These are phyloP conservation scores for Seladonia tumulorum DNA, from an alignment of 2,888 invertebrate species.

Conservation along the genomic window DNA sequence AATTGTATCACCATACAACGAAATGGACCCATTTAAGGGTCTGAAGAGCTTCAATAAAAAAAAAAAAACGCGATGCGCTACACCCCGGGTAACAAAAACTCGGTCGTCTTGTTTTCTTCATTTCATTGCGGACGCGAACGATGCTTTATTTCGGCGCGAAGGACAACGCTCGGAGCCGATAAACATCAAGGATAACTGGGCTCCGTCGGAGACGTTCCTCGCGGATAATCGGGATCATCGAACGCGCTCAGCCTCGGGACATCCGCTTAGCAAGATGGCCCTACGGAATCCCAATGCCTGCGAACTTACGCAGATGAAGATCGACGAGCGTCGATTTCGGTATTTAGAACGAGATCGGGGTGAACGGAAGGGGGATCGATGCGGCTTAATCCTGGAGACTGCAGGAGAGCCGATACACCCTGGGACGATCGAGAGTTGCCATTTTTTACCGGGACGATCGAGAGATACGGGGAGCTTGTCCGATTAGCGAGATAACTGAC, in stretches of 20 bases:
- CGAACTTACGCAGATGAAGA: neutral
- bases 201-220: neutral
- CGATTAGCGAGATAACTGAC: neutral
- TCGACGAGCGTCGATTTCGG: neutral
- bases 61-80: constrained; percentile 12
- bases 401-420: neutral
- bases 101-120: neutral
- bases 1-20: no score
- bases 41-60: no score
- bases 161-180: constrained; percentile 51
- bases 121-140: constrained; percentile 35
- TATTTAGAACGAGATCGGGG: neutral
- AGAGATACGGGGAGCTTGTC: neutral
- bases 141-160: constrained; percentile 69
- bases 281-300: constrained; percentile 3
- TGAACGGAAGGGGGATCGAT: neutral
- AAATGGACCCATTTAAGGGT: no score
- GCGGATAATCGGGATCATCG: constrained; percentile 37
- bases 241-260: constrained; percentile 18
- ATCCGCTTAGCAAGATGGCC: neutral
- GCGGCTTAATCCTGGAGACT: neutral
- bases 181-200: constrained; percentile 67
- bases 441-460: neutral
- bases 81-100: neutral
- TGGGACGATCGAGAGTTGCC: neutral